Evolutionary conservation across 2,797 vertebrate species (phyloP).

Genomic region (Gymnoscopelus microlampas): DNA sequence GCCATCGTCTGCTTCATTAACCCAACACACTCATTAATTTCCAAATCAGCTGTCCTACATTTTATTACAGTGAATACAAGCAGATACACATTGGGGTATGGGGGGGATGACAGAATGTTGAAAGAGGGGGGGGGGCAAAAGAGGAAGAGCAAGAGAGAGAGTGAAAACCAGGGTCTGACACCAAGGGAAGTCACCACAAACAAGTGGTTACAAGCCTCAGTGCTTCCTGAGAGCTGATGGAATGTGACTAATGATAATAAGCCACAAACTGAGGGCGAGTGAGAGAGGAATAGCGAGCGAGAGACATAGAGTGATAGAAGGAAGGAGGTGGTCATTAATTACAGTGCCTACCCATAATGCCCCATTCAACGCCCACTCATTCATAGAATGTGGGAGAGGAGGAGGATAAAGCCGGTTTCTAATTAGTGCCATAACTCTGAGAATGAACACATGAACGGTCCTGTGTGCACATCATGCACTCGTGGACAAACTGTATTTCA

Average conservation of each 20-base stretch:
- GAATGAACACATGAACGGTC: conserved; percentile 24
- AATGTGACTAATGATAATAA: conserved; percentile 75
- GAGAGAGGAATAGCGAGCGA: background rate
- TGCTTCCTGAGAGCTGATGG: conserved; percentile 65
- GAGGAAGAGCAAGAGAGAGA: conserved; percentile 5
- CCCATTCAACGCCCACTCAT: conserved; percentile 54
- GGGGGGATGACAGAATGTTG: conserved; percentile 36
- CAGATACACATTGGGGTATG: conserved; percentile 37
- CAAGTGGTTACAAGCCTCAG: conserved; percentile 62
- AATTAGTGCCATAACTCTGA: conserved; percentile 62
- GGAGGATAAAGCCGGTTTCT: conserved; percentile 57
- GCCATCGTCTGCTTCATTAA: conserved; percentile 51
- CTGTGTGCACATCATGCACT: conserved; percentile 25
- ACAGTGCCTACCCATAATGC: conserved; percentile 58
- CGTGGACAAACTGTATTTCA: conserved; percentile 14
- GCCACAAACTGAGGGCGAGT: conserved; percentile 15
- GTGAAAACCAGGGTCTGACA: too few species aligned
- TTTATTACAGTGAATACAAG: conserved; percentile 9
- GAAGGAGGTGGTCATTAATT: conserved; percentile 60
- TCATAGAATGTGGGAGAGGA: conserved; percentile 45
- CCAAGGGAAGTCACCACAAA: conserved; percentile 34
- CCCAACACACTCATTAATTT: conserved; percentile 49
- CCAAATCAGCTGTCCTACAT: conserved; percentile 41
- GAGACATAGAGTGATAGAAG: background rate
- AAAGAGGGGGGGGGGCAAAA: conserved; percentile 14